Conservation (phyloP, 2,797 vertebrate species). For the Balearica regulorum region DNA sequence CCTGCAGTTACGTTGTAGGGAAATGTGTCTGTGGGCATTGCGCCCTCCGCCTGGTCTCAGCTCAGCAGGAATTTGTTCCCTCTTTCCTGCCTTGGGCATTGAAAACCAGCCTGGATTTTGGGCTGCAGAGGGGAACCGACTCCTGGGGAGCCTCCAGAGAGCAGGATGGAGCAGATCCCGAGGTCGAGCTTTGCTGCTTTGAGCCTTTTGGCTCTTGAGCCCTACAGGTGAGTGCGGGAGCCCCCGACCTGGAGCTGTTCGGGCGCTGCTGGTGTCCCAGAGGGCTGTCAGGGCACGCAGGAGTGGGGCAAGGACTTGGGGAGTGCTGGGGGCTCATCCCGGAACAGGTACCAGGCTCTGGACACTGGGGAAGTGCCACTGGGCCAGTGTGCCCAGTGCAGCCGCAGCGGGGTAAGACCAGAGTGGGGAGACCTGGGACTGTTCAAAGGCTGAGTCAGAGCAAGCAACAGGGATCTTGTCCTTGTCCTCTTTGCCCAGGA, state of each 20-base stretch:
- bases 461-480: background rate
- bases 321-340: background rate
- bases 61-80: background rate
- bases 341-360: background rate
- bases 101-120: background rate
- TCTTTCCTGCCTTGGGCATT: background rate
- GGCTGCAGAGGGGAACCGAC: background rate
- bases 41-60: background rate
- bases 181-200: background rate
- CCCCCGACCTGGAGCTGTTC: background rate
- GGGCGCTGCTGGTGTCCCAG: background rate
- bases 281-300: background rate
- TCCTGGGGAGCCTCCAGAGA: background rate
- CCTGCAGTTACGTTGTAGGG: background rate
- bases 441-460: background rate
- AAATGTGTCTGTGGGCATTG: background rate
- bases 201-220: background rate
- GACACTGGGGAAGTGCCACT: background rate
- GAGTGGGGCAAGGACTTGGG: rapidly evolving
- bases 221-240: rapidly evolving
- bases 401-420: rapidly evolving
- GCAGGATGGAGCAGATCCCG: background rate
- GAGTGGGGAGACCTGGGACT: background rate
- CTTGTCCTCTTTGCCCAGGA: background rate
- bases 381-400: background rate